phyloP scores from a whole-genome alignment of 2,797 vertebrate genomes.

The Pipistrellus kuhlii region DNA sequence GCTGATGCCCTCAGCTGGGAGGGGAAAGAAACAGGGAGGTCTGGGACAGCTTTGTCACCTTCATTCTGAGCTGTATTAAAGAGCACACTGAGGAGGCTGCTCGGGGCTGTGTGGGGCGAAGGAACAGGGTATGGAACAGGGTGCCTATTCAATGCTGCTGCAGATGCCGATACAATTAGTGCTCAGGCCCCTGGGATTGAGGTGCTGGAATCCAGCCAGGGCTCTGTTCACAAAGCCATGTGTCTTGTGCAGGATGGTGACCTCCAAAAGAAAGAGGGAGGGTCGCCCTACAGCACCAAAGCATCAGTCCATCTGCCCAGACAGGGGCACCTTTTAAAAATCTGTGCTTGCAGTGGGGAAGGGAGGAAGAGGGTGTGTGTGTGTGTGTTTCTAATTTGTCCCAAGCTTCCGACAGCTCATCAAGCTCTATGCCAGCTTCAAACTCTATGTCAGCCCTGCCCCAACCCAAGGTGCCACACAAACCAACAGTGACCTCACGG shows the following conservation, averaged over 20 bases:
- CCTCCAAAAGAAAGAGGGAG: background rate
- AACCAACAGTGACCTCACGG: background rate
- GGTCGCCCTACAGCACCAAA: background rate
- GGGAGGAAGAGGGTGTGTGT: too few species aligned
- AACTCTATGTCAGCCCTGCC: background rate
- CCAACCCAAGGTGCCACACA: background rate
- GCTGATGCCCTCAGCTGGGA: background rate
- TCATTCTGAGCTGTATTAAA: background rate
- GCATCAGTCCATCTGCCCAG: background rate
- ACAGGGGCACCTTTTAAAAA: background rate
- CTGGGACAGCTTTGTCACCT: background rate
- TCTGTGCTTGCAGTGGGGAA: background rate
- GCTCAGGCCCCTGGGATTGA: background rate
- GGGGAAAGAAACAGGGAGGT: background rate
- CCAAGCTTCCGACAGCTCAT: background rate
- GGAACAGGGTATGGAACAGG: fast-evolving
- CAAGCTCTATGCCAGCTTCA: background rate
- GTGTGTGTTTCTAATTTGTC: background rate
- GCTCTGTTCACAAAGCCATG: background rate
- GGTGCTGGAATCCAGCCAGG: background rate
- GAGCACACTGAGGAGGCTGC: background rate
- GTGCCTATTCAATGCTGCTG: background rate
- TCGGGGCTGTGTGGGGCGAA: background rate
- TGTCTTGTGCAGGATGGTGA: too few species aligned
- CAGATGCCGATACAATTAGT: background rate